These are phyloP conservation scores for Schizothorax lantsangensis DNA, from an alignment of 2,797 vertebrate genomes.

Conservation along the genomic window DNA sequence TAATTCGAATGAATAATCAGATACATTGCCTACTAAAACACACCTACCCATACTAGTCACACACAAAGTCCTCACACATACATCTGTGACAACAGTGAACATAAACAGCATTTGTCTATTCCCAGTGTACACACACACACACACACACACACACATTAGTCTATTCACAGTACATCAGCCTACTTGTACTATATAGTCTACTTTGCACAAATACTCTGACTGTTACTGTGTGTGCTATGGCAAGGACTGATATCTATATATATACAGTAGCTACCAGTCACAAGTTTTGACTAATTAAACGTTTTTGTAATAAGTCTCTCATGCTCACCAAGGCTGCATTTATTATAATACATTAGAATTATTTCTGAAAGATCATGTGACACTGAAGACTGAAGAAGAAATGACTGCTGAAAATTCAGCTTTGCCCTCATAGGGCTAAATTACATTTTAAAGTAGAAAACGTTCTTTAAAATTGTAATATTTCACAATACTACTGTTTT, in stretches of 20 bases:
- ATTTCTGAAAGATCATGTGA: neutral
- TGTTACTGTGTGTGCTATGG: neutral
- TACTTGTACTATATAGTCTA: constrained; percentile 3
- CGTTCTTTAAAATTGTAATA: neutral
- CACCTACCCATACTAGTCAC: neutral
- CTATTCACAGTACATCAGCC: neutral
- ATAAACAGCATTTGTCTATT: constrained; percentile 26
- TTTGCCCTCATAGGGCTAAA: neutral
- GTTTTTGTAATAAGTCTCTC: neutral
- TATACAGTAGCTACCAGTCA: constrained; percentile 3
- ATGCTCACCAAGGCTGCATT: neutral
- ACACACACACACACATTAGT: neutral
- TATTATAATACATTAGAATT: constrained; percentile 11
- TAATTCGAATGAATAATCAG: neutral
- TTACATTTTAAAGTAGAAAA: neutral
- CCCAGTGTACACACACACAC: neutral
- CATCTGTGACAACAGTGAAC: constrained; percentile 3
- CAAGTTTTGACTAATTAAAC: neutral
- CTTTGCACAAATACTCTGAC: neutral
- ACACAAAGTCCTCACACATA: constrained; percentile 1
- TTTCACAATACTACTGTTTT: neutral
- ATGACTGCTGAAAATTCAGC: neutral
- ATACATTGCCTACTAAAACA: neutral
- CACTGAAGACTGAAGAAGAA: constrained; percentile 6
- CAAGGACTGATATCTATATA: neutral